Conservation (phyloP, 1,140 invertebrate species). For the Mizuhopecten yessoensis region DNA sequence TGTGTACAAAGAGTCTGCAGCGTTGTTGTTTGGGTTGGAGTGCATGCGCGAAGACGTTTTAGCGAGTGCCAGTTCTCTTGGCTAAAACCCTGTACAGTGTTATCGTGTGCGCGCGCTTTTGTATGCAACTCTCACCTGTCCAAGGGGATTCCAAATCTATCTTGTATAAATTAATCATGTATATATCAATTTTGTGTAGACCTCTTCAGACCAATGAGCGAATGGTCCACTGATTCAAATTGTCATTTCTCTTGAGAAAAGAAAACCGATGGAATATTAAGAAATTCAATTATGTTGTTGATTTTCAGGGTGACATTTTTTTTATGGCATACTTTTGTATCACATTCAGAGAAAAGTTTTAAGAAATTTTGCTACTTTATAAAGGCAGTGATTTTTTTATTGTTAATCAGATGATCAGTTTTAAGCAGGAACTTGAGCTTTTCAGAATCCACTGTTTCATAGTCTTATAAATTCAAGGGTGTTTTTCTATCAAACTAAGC, state of each 20-base stretch:
- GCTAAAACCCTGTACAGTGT: constrained; percentile 33
- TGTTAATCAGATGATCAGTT: background rate
- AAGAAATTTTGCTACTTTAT: too few species aligned
- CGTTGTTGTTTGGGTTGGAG: background rate
- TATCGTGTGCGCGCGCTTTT: background rate
- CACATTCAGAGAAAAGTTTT: too few species aligned
- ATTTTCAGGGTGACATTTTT: too few species aligned
- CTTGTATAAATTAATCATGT: constrained; percentile 27
- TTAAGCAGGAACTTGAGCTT: background rate
- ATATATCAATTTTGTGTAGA: background rate
- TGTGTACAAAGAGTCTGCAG: background rate
- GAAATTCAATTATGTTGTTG: too few species aligned
- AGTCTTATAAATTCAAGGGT: too few species aligned
- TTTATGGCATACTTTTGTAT: too few species aligned
- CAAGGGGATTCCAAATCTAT: constrained; percentile 14
- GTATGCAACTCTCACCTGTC: constrained; percentile 20
- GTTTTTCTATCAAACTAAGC: too few species aligned
- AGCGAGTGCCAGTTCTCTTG: background rate
- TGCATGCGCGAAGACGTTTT: background rate
- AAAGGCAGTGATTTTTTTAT: too few species aligned
- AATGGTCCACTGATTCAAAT: background rate
- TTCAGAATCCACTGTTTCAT: background rate
- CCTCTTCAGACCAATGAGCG: background rate
- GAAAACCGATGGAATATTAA: too few species aligned
- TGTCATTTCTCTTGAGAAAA: too few species aligned